Evolutionary conservation across 2,113 vertebrate species (phyloP).

Genomic region (Hyperopisus bebe): DNA sequence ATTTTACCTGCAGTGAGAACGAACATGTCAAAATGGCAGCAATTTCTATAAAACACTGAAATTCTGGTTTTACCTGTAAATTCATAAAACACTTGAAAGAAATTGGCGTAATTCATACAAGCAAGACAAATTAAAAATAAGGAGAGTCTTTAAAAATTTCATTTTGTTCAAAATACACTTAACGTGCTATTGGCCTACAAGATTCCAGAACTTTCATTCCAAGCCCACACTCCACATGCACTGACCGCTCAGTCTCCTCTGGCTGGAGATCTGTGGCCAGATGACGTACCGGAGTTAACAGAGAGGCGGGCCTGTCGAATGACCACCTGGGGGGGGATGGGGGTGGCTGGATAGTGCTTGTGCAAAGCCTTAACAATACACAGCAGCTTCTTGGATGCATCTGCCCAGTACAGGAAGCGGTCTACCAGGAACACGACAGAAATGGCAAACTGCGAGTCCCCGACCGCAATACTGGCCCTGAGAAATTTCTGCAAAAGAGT

Average conservation of each 20-base stretch:
- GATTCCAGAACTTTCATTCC: background rate
- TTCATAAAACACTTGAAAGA: background rate
- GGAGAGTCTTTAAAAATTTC: background rate
- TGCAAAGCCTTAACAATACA: conserved; percentile 72
- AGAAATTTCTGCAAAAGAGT: conserved; percentile 58
- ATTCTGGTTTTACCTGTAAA: background rate
- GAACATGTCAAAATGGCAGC: background rate
- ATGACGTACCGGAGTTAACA: conserved; percentile 67
- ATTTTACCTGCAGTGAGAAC: conserved; percentile 71
- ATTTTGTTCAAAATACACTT: background rate
- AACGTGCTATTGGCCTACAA: background rate
- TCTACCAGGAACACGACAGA: conserved; percentile 77
- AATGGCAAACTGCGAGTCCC: conserved; percentile 55
- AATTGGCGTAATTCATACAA: background rate
- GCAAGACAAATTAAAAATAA: background rate
- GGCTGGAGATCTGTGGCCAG: background rate
- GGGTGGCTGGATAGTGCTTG: conserved; percentile 52
- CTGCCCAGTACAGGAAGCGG: conserved; percentile 80
- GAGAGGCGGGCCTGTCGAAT: conserved; percentile 82
- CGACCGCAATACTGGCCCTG: conserved; percentile 63
- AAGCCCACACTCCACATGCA: background rate
- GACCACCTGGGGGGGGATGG: conserved; percentile 82
- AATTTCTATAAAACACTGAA: background rate
- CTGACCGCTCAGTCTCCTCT: background rate
- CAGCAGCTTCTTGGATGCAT: conserved; percentile 71